Base-by-base conservation (phyloP, 2,797 vertebrate species). In the Anguilla marmorata region DNA sequence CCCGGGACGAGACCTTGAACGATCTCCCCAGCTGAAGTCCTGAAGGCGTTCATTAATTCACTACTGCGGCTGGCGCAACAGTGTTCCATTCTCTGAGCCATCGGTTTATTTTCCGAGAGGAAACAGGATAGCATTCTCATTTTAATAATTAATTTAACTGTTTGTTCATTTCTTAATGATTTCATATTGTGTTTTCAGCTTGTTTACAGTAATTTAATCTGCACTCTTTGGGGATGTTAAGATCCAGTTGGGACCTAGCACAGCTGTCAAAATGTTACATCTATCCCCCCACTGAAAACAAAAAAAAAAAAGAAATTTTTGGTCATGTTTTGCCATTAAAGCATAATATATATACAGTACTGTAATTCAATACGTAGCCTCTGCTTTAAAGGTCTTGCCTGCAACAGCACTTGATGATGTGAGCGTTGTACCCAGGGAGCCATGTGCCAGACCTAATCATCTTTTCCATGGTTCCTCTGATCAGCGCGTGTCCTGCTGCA, bases 21-120 rank as follows among this genome's bases (percentile, higher is more conserved):
- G 66, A 85, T 85, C 84, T 85, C 69, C 69, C 84, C 83, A 85
- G 54, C 63, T 85, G 83, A 85, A 88, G 50, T 52, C 66, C 84
- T 88, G 48, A 58, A 88, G 87, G 85, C 74, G 24, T 60, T 56
- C 69, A 63, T 83, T 86, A 86, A 84, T 80, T 30, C 84, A 50
- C 69, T 63, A 63, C 33, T 41, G 87, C 74, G 33, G 84, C 87
- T 37, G 45, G 12, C 12, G 27, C 85, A n/a, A 48, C 63, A 69
- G 19, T 37, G 14, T 48, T 86, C 21, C 45, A 45, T 8, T 63
- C 27, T 21, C 84, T 87, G 79, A 69, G 84, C 58, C 60, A 30
- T 58, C 45, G 58, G n/a, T 69, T 48, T 27, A 27, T 87, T 66
- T 45, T 85, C 56, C 30, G 74, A 83, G 60, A 72, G 30, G 48